Conservation (phyloP, 2,797 vertebrate species). For the Jordanella pulchra region DNA sequence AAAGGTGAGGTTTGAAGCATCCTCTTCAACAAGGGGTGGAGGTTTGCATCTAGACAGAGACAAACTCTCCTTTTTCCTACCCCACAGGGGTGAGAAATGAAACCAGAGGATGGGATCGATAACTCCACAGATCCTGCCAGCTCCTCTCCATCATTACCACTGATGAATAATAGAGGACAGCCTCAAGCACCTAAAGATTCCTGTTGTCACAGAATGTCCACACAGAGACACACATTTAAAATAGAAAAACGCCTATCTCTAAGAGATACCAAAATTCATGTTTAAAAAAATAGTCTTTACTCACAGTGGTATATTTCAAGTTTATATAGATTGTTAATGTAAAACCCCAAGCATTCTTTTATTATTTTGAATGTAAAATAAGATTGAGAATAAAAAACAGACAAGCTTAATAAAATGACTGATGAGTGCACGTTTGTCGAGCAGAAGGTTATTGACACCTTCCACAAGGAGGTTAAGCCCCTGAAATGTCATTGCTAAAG, state of each 20-base stretch:
- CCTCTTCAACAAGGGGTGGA: constrained; percentile 32
- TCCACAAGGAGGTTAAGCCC: not conserved
- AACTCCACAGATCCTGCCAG: constrained; percentile 72
- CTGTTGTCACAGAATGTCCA: constrained; percentile 41
- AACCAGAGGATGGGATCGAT: constrained; percentile 75
- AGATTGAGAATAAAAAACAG: not conserved
- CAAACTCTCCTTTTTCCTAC: constrained; percentile 23
- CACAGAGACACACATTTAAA: constrained; percentile 23
- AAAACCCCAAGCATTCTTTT: too few species aligned
- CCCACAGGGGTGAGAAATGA: constrained; percentile 63
- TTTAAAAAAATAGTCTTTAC: not conserved
- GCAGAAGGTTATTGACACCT: not conserved
- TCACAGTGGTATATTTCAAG: not conserved
- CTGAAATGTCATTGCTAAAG: not conserved
- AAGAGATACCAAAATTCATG: not conserved
- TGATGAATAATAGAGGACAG: constrained; percentile 79
- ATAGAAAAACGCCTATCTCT: not conserved
- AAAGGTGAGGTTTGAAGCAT: constrained; percentile 18
- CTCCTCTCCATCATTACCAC: constrained; percentile 75
- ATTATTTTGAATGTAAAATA: not conserved
- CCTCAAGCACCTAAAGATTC: constrained; percentile 51
- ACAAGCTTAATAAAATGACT: constrained; percentile 1
- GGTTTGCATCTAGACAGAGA: constrained; percentile 36
- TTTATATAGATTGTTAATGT: not conserved
- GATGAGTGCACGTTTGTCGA: not conserved